Base-by-base conservation (phyloP, 2,888 invertebrate genomes). In the Pollenia griseotomentosa region DNA sequence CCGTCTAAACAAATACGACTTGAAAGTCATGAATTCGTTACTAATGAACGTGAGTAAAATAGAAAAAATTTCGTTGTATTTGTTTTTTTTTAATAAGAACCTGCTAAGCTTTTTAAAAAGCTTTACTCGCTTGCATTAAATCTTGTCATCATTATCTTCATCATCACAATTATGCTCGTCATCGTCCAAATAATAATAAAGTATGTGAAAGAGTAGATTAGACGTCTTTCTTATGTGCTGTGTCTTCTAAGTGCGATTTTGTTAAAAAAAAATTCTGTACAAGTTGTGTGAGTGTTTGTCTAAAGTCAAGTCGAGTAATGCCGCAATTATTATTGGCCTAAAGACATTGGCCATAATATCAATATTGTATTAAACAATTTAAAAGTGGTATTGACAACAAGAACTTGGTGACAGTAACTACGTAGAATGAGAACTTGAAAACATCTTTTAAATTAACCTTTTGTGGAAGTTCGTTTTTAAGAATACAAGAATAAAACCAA, bases 21-120 rank as follows among this genome's bases (percentile, higher is more conserved):
- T 73, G 48, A 75, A 75, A 70, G 75, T 68, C 81, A 81, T 87
- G 84, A 87, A 74, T 78, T 78, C 57, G 42, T 48, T 81, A 73
- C 81, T 87, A 87, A 87, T 84, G 81, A 87, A 78, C 78, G 87
- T 87, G 81, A 87, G 84, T 82, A 80, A 77, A 81, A 73, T 71
- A 66, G 2, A 71, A 57, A 71, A 57, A 40, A 19, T 8, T 14
- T n/a, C 51, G 12, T 55, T 16, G 33, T 33, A 6, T 33, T 42
- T 42, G 46, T 33, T 16, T 16, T 9, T 42, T 16, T 33, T 12
- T 40, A 46, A 63, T 48, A 61, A 71, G 51, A 75, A 83, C 74
- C 81, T 78, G 84, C 73, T 77, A 73, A 65, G 61, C 59, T 75
- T 74, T 55, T 42, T 14, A 11, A 33, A 33, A 33, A 61, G 59